Conservation (phyloP, 2,888 invertebrate species). For the Aromia moschata region DNA sequence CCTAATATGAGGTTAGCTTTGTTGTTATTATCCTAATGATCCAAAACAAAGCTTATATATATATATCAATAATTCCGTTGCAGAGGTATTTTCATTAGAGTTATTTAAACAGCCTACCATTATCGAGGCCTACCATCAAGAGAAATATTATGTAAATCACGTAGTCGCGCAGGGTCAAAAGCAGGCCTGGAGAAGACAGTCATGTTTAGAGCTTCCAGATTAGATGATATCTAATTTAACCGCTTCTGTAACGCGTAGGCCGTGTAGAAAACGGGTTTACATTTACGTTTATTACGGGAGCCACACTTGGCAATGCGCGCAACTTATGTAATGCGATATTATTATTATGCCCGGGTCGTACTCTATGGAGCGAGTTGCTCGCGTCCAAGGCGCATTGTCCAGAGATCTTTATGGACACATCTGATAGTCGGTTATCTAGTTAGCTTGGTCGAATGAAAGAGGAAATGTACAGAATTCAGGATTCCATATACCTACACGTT, state of each 20-base stretch:
- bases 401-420: conserved; percentile 1
- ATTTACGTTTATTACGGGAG: conserved; percentile 49
- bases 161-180: conserved; percentile 35
- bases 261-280: conserved; percentile 43
- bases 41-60: not conserved
- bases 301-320: conserved; percentile 45
- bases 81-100: conserved; percentile 5
- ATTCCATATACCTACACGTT: no score
- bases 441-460: not conserved
- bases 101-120: conserved; percentile 19
- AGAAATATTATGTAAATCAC: conserved; percentile 37
- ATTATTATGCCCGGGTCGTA: conserved; percentile 17
- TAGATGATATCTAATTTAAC: conserved; percentile 50
- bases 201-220: conserved; percentile 40
- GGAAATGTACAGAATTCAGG: conserved; percentile 1
- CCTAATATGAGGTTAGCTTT: no score
- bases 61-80: not conserved
- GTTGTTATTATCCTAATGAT: not conserved
- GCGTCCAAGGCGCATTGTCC: not conserved
- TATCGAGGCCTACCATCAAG: conserved; percentile 10
- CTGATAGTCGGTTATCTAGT: conserved; percentile 1
- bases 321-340: conserved; percentile 43
- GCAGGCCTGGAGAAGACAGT: conserved; percentile 35
- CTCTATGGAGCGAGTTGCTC: conserved; percentile 5
- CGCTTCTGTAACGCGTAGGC: conserved; percentile 48